A percentile compares a stretch with the other conserved stretches of the same genome.
These are phyloP conservation scores for Trematocara stigmaticum DNA, from an alignment of 2,113 vertebrate species.

Conservation along the genomic window DNA sequence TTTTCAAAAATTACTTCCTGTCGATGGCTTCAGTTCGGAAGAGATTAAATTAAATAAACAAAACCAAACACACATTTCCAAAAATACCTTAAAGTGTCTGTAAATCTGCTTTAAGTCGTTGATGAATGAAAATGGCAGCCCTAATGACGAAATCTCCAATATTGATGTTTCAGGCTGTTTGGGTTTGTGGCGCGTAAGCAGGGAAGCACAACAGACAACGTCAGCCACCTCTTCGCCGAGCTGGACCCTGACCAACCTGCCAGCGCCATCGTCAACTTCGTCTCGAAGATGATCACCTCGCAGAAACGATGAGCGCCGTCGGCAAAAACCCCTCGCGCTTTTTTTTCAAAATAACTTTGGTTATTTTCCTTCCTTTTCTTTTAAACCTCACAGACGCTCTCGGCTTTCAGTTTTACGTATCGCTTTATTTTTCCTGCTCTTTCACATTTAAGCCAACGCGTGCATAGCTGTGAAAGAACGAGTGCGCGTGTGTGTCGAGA, in stretches of 20 bases:
- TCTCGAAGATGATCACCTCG: constrained; percentile 87
- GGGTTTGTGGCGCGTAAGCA: constrained; percentile 97
- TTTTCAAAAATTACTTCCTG: too few species aligned
- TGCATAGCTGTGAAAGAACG: neutral
- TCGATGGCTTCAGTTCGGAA: too few species aligned
- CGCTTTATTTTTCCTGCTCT: constrained; percentile 34
- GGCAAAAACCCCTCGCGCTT: neutral
- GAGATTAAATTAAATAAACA: too few species aligned
- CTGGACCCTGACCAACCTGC: constrained; percentile 92
- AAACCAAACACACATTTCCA: too few species aligned
- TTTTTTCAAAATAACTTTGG: constrained; percentile 18
- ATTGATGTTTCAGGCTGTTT: constrained; percentile 79
- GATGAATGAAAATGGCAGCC: neutral
- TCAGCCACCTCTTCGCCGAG: constrained; percentile 97
- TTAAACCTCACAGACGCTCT: constrained; percentile 24
- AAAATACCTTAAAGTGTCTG: too few species aligned
- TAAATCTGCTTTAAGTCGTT: neutral
- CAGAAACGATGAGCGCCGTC: constrained; percentile 86
- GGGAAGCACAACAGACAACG: constrained; percentile 96
- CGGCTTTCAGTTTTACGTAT: neutral
- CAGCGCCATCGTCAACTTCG: constrained; percentile 94
- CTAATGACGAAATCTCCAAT: neutral
- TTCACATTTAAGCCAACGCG: constrained; percentile 4
- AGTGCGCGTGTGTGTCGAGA: neutral
- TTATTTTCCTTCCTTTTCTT: constrained; percentile 14